These are phyloP conservation scores for Enteromius argenteus DNA, from an alignment of 2,797 vertebrate species.

Conservation along the genomic window DNA sequence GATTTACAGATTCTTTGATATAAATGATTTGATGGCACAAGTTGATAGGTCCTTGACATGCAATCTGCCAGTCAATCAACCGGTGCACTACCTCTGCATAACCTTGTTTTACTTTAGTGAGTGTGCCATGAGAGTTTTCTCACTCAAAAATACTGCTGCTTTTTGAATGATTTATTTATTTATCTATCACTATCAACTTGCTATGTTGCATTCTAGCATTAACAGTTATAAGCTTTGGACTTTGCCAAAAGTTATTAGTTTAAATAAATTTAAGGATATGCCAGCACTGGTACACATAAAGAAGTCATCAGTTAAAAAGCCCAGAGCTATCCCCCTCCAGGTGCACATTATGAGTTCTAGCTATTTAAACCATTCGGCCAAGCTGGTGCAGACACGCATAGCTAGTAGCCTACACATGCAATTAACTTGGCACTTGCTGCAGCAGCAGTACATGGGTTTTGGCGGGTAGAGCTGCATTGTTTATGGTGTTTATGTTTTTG, in stretches of 20 bases:
- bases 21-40: neutral
- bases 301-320: neutral
- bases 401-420: neutral
- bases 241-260: neutral
- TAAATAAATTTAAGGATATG: neutral
- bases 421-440: neutral
- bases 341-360: neutral
- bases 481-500: neutral
- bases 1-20: neutral
- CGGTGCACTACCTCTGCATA: neutral
- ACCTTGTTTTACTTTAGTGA: neutral
- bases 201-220: neutral
- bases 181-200: neutral
- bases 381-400: neutral
- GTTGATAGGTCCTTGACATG: constrained; percentile 1
- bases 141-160: neutral
- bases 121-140: neutral
- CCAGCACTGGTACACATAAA: neutral
- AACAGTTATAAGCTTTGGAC: neutral
- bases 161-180: neutral
- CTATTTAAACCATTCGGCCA: neutral
- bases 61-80: neutral
- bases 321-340: neutral
- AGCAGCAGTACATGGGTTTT: neutral
- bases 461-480: neutral